A percentile compares a stretch with the other conserved stretches of the same genome.
Evolutionary conservation across 2,113 vertebrate species (phyloP).

Genomic region (Alethe diademata): DNA sequence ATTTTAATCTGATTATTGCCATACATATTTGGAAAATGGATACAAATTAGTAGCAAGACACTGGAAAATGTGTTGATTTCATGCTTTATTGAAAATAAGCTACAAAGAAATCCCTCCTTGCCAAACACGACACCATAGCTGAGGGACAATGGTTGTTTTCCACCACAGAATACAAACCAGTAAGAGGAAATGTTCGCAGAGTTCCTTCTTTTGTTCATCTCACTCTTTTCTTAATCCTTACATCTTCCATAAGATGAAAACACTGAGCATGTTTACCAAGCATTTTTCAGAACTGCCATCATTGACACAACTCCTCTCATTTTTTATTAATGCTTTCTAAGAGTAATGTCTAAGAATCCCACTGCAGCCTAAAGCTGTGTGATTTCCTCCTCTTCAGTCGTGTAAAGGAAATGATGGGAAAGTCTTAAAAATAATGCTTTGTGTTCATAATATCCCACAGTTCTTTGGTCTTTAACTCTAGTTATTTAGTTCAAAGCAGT

Average conservation of each 20-base stretch:
- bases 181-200: background rate
- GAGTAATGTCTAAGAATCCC: background rate
- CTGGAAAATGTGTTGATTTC: background rate
- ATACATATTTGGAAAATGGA: background rate
- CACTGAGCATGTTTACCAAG: rapidly evolving
- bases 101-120: background rate
- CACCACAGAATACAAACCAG: background rate
- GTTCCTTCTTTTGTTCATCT: background rate
- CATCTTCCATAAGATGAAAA: background rate
- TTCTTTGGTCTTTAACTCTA: background rate
- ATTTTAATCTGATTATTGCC: background rate
- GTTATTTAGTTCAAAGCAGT: background rate
- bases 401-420: background rate
- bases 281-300: background rate
- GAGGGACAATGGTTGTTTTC: background rate
- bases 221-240: background rate
- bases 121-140: background rate
- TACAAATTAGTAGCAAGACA: background rate
- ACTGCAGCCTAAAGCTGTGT: background rate
- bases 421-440: background rate
- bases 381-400: background rate
- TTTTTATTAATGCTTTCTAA: background rate
- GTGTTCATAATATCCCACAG: background rate
- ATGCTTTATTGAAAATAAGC: background rate
- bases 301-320: background rate